A percentile compares a stretch with the other conserved stretches of the same genome.
These are phyloP conservation scores for Orycteropus afer DNA, from an alignment of 2,113 vertebrate species.

Conservation along the genomic window DNA sequence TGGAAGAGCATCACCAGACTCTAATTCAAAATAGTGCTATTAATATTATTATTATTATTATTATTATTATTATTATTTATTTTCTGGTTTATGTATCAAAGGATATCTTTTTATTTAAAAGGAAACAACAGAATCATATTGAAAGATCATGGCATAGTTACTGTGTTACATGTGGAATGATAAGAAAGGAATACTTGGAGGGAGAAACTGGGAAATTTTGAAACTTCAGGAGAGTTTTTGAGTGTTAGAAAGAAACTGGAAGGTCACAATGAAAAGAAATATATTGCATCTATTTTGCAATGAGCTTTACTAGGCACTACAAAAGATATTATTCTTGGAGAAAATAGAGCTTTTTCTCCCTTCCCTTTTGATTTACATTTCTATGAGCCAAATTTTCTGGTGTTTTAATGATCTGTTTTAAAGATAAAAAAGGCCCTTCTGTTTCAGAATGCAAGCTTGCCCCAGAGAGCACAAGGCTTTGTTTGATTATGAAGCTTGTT, in stretches of 20 bases:
- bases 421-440: slow-evolving; percentile 87
- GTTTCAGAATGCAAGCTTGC: slow-evolving; percentile 83
- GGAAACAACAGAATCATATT: slow-evolving; percentile 39
- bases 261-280: slow-evolving; percentile 60
- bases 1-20: background rate
- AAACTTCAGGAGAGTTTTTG: slow-evolving; percentile 26
- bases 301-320: slow-evolving; percentile 45
- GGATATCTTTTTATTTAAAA: background rate
- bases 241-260: slow-evolving; percentile 61
- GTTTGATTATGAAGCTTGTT: slow-evolving; percentile 87
- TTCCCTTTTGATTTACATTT: slow-evolving; percentile 85
- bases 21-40: background rate
- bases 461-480: slow-evolving; percentile 78
- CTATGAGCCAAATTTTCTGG: slow-evolving; percentile 82
- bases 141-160: background rate
- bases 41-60: background rate
- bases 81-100: background rate
- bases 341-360: slow-evolving; percentile 69
- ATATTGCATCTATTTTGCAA: background rate
- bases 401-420: slow-evolving; percentile 87
- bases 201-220: background rate
- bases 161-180: background rate
- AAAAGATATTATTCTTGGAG: slow-evolving; percentile 59
- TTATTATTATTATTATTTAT: background rate
- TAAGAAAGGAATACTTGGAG: background rate